Evolutionary conservation across 2,113 vertebrate genomes (phyloP), one percentile per base, ranked within the genome.

Genomic region (Hystrix brachyura): DNA sequence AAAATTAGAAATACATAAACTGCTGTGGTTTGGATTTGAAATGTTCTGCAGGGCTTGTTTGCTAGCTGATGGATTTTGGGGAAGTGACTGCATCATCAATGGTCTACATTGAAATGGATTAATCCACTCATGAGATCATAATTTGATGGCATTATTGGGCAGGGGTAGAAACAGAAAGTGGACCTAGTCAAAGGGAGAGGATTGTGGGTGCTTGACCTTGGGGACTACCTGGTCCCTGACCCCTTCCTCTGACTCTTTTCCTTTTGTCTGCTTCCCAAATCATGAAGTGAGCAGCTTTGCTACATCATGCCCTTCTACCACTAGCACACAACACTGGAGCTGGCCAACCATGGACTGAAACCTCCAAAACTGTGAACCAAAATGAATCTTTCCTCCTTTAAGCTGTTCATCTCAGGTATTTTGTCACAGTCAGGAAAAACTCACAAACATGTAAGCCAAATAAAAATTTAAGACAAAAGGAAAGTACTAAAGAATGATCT

Each of bases 1-100:
- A 29, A 90, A 95, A 91, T 59, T 81, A 92, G 11, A 95, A 72
- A 79, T 43, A 95, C 21, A 91, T 78, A 90, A 92, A 94, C 6
- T 79, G 51, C 51, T 79, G 76, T 55, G 76, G 76, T 79, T 55
- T 55, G 76, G 76, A 34, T 19, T 34, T 53, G 76, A 79, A 79
- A 34, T 79, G 17, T 34, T 55, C 51, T 55, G 17, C 32, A 53
- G 55, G 51, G 29, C 51, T 55, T 53, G 14, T 55, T 18, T 55
- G 8, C 12, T 29, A 79, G 48, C 53, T 79, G 76, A 18, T 79
- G 76, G 76, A 34, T 34, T 34, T 21, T 55, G 15, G 51, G 29
- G 29, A 34, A 55, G 29, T 8, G 29, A 34, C 4, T 34, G 29
- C 17, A 21, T 32, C 17, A 1, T 79, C 48, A 55, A 53, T 27